These are phyloP conservation scores for Listronotus bonariensis DNA, from an alignment of 1,140 invertebrate species.

Conservation along the genomic window DNA sequence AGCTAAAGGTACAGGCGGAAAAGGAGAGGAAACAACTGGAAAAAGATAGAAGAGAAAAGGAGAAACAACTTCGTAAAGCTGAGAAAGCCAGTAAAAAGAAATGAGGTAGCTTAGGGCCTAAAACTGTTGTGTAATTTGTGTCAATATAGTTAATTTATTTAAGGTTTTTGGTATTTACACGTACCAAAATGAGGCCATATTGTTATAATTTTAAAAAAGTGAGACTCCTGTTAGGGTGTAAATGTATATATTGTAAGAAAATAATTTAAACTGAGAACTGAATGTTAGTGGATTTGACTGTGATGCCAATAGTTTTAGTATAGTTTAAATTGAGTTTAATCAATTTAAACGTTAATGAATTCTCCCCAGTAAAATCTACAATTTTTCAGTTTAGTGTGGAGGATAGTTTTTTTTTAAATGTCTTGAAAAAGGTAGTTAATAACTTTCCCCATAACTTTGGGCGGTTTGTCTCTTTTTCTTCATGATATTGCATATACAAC, in stretches of 20 bases:
- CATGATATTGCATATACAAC: too few relatives aligned
- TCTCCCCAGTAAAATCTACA: too few relatives aligned
- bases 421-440: too few relatives aligned
- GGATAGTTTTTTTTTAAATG: too few relatives aligned
- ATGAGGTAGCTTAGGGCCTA: constrained; percentile 44
- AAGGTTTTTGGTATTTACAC: neutral
- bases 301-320: constrained; percentile 22
- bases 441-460: too few relatives aligned
- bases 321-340: neutral
- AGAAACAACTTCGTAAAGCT: constrained; percentile 76
- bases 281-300: constrained; percentile 28
- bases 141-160: neutral
- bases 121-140: neutral
- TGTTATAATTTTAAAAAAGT: constrained; percentile 8
- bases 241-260: constrained; percentile 17
- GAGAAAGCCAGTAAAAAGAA: constrained; percentile 75
- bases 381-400: too few relatives aligned
- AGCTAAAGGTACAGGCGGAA: constrained; percentile 77
- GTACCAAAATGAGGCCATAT: neutral
- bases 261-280: constrained; percentile 3
- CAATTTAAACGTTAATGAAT: neutral
- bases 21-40: constrained; percentile 75
- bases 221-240: constrained; percentile 1
- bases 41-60: constrained; percentile 73
- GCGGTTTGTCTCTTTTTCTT: too few relatives aligned